A percentile compares a stretch with the other conserved stretches of the same genome.
These are phyloP conservation scores for Crotalus helleri DNA, from an alignment of 2,113 vertebrate species.

Conservation along the genomic window DNA sequence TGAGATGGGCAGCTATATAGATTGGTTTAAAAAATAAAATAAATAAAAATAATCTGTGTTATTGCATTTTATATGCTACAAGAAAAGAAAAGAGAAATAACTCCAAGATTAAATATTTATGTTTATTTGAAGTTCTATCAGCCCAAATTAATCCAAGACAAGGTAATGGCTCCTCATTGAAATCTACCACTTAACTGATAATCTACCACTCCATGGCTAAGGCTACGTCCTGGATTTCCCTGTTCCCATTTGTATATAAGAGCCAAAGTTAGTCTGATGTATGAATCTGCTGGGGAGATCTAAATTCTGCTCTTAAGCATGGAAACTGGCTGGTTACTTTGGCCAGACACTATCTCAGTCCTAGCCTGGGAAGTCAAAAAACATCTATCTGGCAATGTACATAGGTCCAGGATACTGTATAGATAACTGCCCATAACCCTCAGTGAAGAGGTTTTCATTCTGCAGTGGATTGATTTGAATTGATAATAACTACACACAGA, in stretches of 20 bases:
- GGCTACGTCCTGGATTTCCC: neutral
- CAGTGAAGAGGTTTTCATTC: neutral
- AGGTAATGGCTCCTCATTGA: neutral
- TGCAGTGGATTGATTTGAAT: neutral
- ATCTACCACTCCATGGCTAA: neutral
- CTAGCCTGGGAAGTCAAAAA: neutral
- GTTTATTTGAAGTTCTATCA: neutral
- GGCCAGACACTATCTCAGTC: neutral
- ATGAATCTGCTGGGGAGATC: neutral
- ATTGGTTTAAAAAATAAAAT: neutral
- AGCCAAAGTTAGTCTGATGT: neutral
- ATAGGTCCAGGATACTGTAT: neutral
- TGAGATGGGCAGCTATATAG: neutral
- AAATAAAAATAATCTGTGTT: neutral
- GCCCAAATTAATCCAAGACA: neutral
- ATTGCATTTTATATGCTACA: conserved; percentile 25
- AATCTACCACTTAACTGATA: neutral
- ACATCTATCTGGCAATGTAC: neutral
- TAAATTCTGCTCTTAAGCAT: neutral
- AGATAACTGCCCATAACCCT: neutral
- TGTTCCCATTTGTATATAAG: neutral
- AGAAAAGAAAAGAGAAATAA: conserved; percentile 1
- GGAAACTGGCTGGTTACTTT: neutral
- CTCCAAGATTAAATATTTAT: conserved; percentile 35
- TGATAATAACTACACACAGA: neutral